A percentile compares a stretch with the other conserved stretches of the same genome.
These are phyloP conservation scores for Axea sp. DNA, from an alignment of 2,888 invertebrate genomes.

Conservation along the genomic window DNA sequence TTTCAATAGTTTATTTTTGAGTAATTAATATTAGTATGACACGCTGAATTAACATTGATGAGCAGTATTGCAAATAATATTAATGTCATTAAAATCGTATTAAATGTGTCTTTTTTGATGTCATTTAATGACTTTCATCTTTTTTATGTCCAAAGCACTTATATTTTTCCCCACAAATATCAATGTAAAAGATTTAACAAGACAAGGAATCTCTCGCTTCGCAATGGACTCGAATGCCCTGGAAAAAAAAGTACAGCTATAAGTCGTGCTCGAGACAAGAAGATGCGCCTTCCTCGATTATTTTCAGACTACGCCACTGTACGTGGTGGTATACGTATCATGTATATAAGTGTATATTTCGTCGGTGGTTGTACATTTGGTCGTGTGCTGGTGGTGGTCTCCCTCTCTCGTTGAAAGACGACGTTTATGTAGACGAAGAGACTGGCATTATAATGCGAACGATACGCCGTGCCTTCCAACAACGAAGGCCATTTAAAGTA, in stretches of 20 bases:
- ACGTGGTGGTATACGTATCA: conserved; percentile 13
- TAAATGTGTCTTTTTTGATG: conserved; percentile 15
- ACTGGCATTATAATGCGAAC: conserved; percentile 61
- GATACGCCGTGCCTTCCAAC: conserved; percentile 59
- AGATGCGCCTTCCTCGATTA: conserved; percentile 57
- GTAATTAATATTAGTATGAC: too few relatives aligned
- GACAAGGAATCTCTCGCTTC: conserved; percentile 54
- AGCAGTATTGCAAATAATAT: not conserved
- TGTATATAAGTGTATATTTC: conserved; percentile 21
- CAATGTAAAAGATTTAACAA: conserved; percentile 56
- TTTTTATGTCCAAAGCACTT: conserved; percentile 7
- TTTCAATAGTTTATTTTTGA: too few relatives aligned
- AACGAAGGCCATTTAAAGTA: conserved; percentile 63
- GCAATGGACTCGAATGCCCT: conserved; percentile 37
- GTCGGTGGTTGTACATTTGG: conserved; percentile 23
- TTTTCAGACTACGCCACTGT: conserved; percentile 55
- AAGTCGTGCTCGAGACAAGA: conserved; percentile 59
- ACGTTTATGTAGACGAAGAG: conserved; percentile 62
- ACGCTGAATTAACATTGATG: conserved; percentile 10
- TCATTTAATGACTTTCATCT: conserved; percentile 20
- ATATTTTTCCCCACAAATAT: conserved; percentile 48
- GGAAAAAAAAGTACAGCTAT: conserved; percentile 48
- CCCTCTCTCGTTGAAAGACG: conserved; percentile 48
- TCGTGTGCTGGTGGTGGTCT: conserved; percentile 51
- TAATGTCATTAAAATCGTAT: conserved; percentile 36